These are phyloP conservation scores for Brachyopa scutellaris DNA, from an alignment of 2,888 invertebrate genomes.

Conservation along the genomic window DNA sequence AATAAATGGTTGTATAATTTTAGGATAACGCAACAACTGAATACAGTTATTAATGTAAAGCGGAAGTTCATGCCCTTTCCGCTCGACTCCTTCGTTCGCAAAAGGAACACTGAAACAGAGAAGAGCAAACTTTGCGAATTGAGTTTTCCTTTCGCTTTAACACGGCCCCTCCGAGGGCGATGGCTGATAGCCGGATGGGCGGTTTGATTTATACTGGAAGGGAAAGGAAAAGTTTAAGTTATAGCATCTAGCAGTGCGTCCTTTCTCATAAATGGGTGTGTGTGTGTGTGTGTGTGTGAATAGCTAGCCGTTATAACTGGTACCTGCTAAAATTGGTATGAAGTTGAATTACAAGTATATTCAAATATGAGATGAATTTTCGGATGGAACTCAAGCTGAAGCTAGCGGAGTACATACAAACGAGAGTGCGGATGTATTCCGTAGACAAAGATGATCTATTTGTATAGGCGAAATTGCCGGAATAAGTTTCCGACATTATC, in stretches of 20 bases:
- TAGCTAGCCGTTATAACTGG: neutral
- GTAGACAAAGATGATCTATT: conserved; percentile 60
- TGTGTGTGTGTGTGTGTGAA: no score
- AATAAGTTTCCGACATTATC: conserved; percentile 63
- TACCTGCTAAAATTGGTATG: conserved; percentile 18
- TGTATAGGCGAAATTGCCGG: conserved; percentile 60
- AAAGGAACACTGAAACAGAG: conserved; percentile 76
- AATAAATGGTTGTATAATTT: conserved; percentile 70
- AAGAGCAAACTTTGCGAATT: conserved; percentile 77
- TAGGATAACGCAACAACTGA: conserved; percentile 70
- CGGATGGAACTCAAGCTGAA: neutral
- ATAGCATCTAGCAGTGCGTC: conserved; percentile 30
- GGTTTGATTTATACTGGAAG: conserved; percentile 56
- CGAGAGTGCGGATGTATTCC: neutral
- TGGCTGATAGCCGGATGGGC: conserved; percentile 19
- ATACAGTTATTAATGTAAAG: conserved; percentile 69
- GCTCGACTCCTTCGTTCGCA: conserved; percentile 44
- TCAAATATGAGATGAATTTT: conserved; percentile 40
- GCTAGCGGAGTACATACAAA: neutral
- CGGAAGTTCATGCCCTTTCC: conserved; percentile 65
- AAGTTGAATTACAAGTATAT: conserved; percentile 54
- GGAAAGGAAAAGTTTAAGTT: conserved; percentile 19
- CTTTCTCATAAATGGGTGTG: conserved; percentile 24
- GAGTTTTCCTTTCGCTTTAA: conserved; percentile 76
- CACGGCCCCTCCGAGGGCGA: conserved; percentile 4